These are phyloP conservation scores for Subacronicta megacephala DNA, from an alignment of 2,888 invertebrate species.

Conservation along the genomic window DNA sequence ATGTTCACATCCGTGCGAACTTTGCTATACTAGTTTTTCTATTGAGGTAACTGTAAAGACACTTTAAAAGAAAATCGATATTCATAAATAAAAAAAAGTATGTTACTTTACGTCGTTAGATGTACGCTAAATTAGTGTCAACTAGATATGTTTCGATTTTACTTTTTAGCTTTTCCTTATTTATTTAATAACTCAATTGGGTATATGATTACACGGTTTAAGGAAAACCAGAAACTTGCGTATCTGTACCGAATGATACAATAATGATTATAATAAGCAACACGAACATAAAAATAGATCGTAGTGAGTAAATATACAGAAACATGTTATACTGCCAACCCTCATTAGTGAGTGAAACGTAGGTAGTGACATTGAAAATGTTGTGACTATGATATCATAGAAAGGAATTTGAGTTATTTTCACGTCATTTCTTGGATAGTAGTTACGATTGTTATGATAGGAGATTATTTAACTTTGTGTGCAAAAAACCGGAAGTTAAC, in stretches of 20 bases:
- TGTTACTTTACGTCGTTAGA: no score
- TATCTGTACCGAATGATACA: not conserved
- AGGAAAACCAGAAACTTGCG: constrained; percentile 1
- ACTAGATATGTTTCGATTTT: constrained; percentile 4
- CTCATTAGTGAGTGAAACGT: constrained; percentile 48
- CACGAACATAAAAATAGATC: constrained; percentile 1
- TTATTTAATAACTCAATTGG: constrained; percentile 20
- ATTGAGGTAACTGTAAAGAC: not conserved
- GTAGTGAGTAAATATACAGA: constrained; percentile 30
- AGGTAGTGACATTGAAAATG: constrained; percentile 55
- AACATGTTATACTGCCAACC: constrained; percentile 31
- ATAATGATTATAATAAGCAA: not conserved
- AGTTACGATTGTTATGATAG: constrained; percentile 8
- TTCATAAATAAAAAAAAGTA: no score
- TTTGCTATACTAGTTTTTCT: constrained; percentile 9
- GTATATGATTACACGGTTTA: constrained; percentile 1
- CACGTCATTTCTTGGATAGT: constrained; percentile 30
- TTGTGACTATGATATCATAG: constrained; percentile 47
- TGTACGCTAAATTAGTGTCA: not conserved
- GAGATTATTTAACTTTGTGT: constrained; percentile 11
- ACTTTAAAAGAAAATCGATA: not conserved
- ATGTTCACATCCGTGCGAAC: constrained; percentile 9
- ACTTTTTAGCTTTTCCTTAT: constrained; percentile 28
- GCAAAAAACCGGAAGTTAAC: no score
- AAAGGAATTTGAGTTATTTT: constrained; percentile 37